Evolutionary conservation across 2,888 invertebrate species (phyloP), one percentile per base, ranked within the genome.

Genomic region (Tachina grossa): DNA sequence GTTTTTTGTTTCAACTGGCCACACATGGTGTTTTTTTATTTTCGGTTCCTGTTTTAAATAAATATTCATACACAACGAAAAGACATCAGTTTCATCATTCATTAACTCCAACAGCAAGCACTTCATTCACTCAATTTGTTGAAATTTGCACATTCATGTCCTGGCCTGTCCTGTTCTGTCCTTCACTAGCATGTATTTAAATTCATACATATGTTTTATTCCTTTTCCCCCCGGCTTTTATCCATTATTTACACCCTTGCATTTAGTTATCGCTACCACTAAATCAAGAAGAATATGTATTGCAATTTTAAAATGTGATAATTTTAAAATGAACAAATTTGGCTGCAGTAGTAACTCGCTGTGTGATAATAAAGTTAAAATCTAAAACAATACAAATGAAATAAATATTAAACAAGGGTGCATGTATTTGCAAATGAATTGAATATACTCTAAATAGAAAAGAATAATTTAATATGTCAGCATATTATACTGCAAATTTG

Each of bases 381-480:
- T 53, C 8, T 39, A 45, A 53, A 63, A 79, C 41, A 65, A 65
- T 71, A 47, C 39, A 39, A 47, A 14, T 39, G 1, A 16, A 51
- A 47, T 39, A 43, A 61, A 61, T n/a, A 61, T n/a, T 43, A 4
- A 59, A 61, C 49, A 10, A 11, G 16, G 13, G 39, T 22, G 22
- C 10, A 16, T 45, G 11, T 65, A 14, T 53, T n/a, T 72, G 45
- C 39, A 63, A 63, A 49, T 55, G 53, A 71, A 51, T 71, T 53
- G 74, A 16, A 22, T 66, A 45, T 31, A 79, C 39, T 61, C 53
- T 19, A 39, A 31, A 49, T 31, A 31, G 51, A 31, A 53, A 65
- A 11, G 61, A 63, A 61, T 81, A 75, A 81, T 81, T 81, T 68
- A 22, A 19, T 61, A 77, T 83, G 83, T 83, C 83, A 77, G 63